Evolutionary conservation across 37 sponge, comb jelly and placozoan genomes (phyloP).

Genomic region (Haliclona indistincta): DNA sequence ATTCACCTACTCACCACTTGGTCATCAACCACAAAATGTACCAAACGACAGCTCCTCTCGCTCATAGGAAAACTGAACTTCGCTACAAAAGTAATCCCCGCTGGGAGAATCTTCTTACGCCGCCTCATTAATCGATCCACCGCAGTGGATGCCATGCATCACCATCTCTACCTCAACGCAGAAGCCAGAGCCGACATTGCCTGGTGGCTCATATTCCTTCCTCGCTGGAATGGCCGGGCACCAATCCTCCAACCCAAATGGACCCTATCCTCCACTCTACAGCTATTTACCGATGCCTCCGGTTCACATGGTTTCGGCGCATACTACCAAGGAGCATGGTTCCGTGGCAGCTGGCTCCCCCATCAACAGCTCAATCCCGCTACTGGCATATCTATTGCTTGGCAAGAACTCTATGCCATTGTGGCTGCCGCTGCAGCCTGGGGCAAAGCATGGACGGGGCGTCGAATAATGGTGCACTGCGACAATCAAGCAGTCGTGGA

Average conservation of each 20-base stretch:
- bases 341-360: neutral
- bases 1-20: neutral
- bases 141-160: neutral
- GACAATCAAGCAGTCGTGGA: conserved; percentile 17
- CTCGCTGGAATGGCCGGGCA: conserved; percentile 12
- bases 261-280: neutral
- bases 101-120: conserved; percentile 23
- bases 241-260: conserved; percentile 17
- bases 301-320: conserved; percentile 13
- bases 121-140: conserved; percentile 16
- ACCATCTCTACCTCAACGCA: neutral
- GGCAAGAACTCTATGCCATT: conserved; percentile 23
- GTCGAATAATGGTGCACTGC: conserved; percentile 5
- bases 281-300: conserved; percentile 27
- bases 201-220: conserved; percentile 10
- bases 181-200: conserved; percentile 8
- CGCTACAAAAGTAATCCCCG: conserved; percentile 16
- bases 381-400: conserved; percentile 4
- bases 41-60: conserved; percentile 21
- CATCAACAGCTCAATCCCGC: neutral
- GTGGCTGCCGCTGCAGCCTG: conserved; percentile 5
- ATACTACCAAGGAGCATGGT: conserved; percentile 5
- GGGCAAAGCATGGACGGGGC: neutral
- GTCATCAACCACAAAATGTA: neutral
- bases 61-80: conserved; percentile 13